Percentiles rank a stretch among this genome's conserved stretches.
These are phyloP conservation scores for Drosophila fulvimacula DNA, from an alignment of 2,888 invertebrate genomes.

Conservation along the genomic window DNA sequence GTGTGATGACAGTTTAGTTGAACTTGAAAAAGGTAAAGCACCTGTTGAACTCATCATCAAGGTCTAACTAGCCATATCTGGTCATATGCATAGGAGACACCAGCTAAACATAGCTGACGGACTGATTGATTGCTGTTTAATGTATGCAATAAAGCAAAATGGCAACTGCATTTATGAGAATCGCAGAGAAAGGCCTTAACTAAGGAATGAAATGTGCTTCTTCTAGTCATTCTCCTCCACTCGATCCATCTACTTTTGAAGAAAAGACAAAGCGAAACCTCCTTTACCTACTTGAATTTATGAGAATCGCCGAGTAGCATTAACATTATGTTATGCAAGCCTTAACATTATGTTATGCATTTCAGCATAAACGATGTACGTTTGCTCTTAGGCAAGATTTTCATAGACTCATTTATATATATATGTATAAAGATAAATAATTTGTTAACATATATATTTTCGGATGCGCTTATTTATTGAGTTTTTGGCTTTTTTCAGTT, in stretches of 20 bases:
- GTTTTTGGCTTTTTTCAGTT: constrained; percentile 33
- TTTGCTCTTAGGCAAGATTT: not conserved
- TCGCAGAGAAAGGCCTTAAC: not conserved
- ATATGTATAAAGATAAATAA: not conserved
- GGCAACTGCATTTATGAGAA: not conserved
- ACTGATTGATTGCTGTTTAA: not conserved
- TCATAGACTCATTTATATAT: not conserved
- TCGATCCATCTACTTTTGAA: not conserved
- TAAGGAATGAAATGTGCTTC: no score
- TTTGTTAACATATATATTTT: constrained; percentile 25
- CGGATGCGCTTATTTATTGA: constrained; percentile 70
- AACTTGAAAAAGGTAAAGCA: constrained; percentile 67
- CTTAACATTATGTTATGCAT: not conserved
- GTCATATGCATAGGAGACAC: not conserved
- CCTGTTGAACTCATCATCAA: constrained; percentile 32
- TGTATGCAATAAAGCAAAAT: not conserved
- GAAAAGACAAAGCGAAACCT: not conserved
- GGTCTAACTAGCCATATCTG: constrained; percentile 4
- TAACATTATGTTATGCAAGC: not conserved
- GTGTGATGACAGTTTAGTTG: constrained; percentile 28
- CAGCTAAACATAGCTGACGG: not conserved
- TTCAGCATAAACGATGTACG: not conserved
- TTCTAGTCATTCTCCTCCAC: no score
- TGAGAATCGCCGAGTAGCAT: not conserved
- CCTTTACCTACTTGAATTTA: not conserved